phyloP scores from a whole-genome alignment of 2,113 vertebrate genomes.

The Platycercus adscitus region DNA sequence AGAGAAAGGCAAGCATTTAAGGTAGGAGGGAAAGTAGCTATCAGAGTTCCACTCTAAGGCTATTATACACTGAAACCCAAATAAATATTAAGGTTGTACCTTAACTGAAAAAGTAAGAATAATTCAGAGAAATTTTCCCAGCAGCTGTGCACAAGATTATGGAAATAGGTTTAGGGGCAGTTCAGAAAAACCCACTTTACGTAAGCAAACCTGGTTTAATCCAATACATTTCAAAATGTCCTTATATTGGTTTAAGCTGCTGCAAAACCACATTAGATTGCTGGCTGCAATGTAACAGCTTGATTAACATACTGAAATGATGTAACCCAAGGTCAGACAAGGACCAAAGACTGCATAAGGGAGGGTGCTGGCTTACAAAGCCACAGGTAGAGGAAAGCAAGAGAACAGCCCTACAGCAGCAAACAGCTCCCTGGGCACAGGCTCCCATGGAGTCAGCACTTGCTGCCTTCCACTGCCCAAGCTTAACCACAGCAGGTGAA shows the following conservation, averaged over 20 bases:
- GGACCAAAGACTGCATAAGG: not conserved
- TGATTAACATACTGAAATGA: not conserved
- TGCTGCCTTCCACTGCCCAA: not conserved
- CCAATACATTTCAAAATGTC: not conserved
- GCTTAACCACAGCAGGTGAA: not conserved
- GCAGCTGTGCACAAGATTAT: slow-evolving; percentile 3
- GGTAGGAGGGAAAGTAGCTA: not conserved
- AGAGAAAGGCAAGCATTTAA: not conserved
- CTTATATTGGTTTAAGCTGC: not conserved
- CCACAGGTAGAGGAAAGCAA: not conserved
- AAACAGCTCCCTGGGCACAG: not conserved
- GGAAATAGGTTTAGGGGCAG: not conserved
- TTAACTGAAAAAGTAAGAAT: not conserved
- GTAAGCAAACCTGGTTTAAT: not conserved
- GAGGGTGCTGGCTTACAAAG: not conserved
- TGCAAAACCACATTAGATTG: not conserved
- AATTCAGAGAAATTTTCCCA: not conserved
- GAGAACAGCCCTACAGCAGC: not conserved
- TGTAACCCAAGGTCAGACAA: slow-evolving; percentile 23
- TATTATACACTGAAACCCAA: not conserved
- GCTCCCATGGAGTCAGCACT: not conserved
- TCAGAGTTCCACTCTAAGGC: not conserved
- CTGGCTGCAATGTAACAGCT: not conserved
- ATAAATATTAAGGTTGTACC: not conserved
- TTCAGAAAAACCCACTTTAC: not conserved